phyloP scores from a whole-genome alignment of 2,888 invertebrate genomes.

The Cremastinae sp. region DNA sequence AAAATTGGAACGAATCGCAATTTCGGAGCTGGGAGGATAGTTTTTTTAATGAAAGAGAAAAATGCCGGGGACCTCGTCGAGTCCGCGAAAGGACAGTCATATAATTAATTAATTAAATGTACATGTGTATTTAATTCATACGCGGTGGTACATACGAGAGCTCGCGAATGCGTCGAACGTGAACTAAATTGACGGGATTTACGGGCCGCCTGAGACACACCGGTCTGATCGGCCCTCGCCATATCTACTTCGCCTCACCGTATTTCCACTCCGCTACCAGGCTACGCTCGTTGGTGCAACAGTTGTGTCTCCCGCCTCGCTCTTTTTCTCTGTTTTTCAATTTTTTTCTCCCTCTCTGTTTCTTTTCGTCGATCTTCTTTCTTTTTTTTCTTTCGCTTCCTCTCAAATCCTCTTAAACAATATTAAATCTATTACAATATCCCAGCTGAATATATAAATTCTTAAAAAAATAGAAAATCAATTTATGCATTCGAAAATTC shows the following conservation, averaged over 20 bases:
- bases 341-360: not conserved
- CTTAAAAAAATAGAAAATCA: no score
- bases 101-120: constrained; percentile 41
- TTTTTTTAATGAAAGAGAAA: not conserved
- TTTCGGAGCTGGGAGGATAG: not conserved
- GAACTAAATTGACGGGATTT: constrained; percentile 44
- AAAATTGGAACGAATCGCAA: no score
- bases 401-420: not conserved
- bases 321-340: constrained; percentile 1
- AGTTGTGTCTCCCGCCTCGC: not conserved
- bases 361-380: not conserved
- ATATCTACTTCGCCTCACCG: constrained; percentile 48
- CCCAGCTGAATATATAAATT: no score
- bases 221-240: constrained; percentile 44
- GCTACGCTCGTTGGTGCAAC: constrained; percentile 49
- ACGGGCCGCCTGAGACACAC: constrained; percentile 34
- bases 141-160: constrained; percentile 22
- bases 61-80: constrained; percentile 1
- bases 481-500: no score
- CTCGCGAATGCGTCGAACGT: constrained; percentile 35
- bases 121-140: constrained; percentile 22
- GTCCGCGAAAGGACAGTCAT: constrained; percentile 7
- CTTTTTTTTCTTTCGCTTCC: not conserved
- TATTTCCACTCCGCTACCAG: constrained; percentile 56
- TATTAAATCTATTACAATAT: no score